Evolutionary conservation across 2,797 vertebrate genomes (phyloP).

Genomic region (Fundulus diaphanus): DNA sequence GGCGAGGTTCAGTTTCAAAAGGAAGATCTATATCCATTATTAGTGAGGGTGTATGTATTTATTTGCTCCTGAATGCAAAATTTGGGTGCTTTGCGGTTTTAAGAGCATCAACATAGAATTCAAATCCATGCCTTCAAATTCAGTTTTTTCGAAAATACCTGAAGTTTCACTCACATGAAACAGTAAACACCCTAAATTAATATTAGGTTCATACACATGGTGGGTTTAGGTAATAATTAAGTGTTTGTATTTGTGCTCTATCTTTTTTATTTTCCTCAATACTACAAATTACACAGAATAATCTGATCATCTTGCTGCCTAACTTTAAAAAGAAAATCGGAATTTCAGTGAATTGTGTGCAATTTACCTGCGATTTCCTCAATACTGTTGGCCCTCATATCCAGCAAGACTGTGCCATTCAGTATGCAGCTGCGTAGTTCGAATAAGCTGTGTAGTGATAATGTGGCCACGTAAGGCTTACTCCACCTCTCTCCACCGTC

Average conservation of each 20-base stretch:
- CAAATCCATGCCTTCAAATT: background rate
- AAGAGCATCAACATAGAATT: background rate
- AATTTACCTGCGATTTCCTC: conserved; percentile 94
- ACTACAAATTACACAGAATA: too few species aligned
- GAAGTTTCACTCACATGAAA: background rate
- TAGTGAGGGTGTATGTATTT: background rate
- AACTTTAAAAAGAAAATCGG: background rate
- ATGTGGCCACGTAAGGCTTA: conserved; percentile 96
- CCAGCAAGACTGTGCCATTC: conserved; percentile 97
- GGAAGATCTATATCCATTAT: background rate
- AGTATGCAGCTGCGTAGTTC: conserved; percentile 96
- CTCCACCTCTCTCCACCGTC: conserved; percentile 98
- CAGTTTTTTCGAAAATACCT: background rate
- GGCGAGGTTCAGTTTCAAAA: background rate
- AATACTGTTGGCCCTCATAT: conserved; percentile 95
- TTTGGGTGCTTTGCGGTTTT: background rate
- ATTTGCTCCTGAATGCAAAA: background rate
- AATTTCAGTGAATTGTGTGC: background rate
- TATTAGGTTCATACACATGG: background rate
- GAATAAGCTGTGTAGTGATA: conserved; percentile 96
- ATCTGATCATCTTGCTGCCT: background rate
- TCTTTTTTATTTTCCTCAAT: too few species aligned
- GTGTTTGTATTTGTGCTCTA: too few species aligned
- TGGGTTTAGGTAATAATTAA: background rate
- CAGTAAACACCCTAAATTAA: background rate